Conservation (phyloP, 2,888 invertebrate genomes). For the Marronus borbonicus region DNA sequence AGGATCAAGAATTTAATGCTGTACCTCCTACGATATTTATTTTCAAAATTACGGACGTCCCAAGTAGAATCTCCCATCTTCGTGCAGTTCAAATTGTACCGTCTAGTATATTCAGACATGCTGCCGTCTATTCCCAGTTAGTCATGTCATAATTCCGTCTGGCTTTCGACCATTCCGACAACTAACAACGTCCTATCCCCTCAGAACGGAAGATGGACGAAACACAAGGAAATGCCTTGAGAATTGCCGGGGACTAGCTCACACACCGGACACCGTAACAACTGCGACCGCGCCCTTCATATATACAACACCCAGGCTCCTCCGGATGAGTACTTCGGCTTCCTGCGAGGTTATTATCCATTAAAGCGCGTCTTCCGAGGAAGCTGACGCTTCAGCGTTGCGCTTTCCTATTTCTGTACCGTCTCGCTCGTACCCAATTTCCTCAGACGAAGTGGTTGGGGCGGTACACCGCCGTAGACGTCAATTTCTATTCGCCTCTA, state of each 20-base stretch:
- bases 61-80: no score
- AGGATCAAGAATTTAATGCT: no score
- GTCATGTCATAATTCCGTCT: not conserved
- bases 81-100: no score
- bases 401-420: not conserved
- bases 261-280: slow-evolving; percentile 23
- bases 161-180: not conserved
- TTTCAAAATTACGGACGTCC: no score
- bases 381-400: slow-evolving; percentile 7
- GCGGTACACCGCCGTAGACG: not conserved
- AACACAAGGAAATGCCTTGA: slow-evolving; percentile 26
- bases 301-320: not conserved
- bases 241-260: slow-evolving; percentile 23
- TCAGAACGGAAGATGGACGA: not conserved
- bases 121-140: not conserved
- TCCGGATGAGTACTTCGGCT: slow-evolving; percentile 15
- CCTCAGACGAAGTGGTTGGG: not conserved
- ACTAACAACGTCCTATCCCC: slow-evolving; percentile 1
- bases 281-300: not conserved
- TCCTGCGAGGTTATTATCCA: slow-evolving; percentile 42
- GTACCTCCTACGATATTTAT: no score
- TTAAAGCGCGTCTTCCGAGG: slow-evolving; percentile 42
- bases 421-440: slow-evolving; percentile 6
- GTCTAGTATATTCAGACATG: no score
- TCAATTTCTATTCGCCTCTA: not conserved